Evolutionary conservation across 37 sponge, comb jelly and placozoan genomes (phyloP).

Genomic region (Petrosia ficiformis): DNA sequence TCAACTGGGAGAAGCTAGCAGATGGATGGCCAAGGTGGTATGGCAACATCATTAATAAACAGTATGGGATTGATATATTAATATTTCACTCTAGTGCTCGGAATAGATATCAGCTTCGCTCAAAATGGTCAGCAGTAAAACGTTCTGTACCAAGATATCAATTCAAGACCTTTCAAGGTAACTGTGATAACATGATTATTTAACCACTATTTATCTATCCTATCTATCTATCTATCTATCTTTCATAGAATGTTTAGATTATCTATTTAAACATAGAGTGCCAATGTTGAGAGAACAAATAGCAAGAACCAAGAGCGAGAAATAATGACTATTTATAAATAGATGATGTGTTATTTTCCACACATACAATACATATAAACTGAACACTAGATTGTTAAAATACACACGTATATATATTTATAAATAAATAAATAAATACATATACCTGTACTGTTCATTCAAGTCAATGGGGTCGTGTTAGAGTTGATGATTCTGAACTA

Average conservation of each 20-base stretch:
- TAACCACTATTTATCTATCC: too few relatives aligned
- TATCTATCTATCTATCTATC: background rate
- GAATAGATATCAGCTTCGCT: background rate
- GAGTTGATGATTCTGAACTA: slow-evolving; percentile 1
- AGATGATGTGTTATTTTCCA: too few relatives aligned
- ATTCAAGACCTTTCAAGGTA: slow-evolving; percentile 11
- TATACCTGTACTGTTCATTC: too few relatives aligned
- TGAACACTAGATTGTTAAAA: too few relatives aligned
- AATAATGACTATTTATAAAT: too few relatives aligned
- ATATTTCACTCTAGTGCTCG: background rate
- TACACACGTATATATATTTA: too few relatives aligned
- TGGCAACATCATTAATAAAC: background rate
- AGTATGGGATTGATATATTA: too few relatives aligned
- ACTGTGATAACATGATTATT: too few relatives aligned
- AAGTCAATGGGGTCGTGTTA: slow-evolving; percentile 25
- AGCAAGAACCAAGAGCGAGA: too few relatives aligned
- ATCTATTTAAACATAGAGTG: background rate
- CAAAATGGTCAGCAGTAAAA: background rate
- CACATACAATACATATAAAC: too few relatives aligned
- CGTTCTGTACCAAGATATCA: background rate
- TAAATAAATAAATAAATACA: too few relatives aligned
- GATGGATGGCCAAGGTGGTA: slow-evolving; percentile 21
- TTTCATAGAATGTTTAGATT: background rate
- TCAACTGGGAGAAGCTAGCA: slow-evolving; percentile 29
- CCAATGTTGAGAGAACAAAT: background rate